Conservation (phyloP, 2,888 invertebrate species). For the Prionchulus punctatus region DNA sequence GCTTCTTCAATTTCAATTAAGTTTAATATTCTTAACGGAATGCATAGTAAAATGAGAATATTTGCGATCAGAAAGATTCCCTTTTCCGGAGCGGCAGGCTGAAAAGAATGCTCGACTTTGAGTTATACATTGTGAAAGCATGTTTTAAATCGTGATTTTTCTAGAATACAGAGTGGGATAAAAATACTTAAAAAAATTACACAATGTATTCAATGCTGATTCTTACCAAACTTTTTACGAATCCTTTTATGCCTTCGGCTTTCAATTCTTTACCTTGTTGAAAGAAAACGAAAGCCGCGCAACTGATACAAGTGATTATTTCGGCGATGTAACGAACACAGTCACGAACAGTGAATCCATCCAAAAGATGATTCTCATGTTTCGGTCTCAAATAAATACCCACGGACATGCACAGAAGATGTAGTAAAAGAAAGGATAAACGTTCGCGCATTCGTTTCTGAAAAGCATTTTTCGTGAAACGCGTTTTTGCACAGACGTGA, state of each 20-base stretch:
- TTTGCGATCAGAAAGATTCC: not conserved
- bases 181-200: no score
- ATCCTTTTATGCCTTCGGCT: conserved; percentile 75
- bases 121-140: no score
- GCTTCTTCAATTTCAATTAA: conserved; percentile 63
- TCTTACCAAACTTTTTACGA: conserved; percentile 83
- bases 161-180: no score
- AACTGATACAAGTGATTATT: conserved; percentile 63
- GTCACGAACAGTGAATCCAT: not conserved
- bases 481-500: no score
- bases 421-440: conserved; percentile 65
- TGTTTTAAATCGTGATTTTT: no score
- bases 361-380: not conserved
- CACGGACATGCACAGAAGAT: conserved; percentile 66
- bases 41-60: conserved; percentile 15
- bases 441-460: conserved; percentile 83
- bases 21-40: conserved; percentile 4
- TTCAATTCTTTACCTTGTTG: conserved; percentile 87
- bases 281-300: conserved; percentile 66
- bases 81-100: conserved; percentile 4
- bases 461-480: no score
- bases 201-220: no score
- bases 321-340: conserved; percentile 57
- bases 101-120: no score
- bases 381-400: conserved; percentile 79